These are phyloP conservation scores for Trichogramma pretiosum DNA, from an alignment of 1,140 invertebrate genomes.

Conservation along the genomic window DNA sequence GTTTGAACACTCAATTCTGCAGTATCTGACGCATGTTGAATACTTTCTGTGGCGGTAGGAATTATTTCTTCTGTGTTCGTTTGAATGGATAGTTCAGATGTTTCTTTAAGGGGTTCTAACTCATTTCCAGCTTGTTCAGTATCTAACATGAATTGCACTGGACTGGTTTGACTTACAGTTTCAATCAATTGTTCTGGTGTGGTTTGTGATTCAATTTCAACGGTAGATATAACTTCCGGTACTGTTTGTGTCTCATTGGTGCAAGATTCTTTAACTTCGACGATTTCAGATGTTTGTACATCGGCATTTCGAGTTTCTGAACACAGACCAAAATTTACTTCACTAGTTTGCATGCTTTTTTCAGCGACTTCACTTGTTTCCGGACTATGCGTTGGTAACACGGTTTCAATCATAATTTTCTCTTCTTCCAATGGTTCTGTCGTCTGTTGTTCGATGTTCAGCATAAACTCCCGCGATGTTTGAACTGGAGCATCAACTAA, in stretches of 20 bases:
- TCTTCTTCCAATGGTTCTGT: constrained; percentile 14
- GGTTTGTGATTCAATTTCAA: constrained; percentile 27
- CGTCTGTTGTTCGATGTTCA: constrained; percentile 27
- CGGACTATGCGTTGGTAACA: constrained; percentile 26
- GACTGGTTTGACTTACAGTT: constrained; percentile 32
- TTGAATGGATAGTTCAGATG: constrained; percentile 28
- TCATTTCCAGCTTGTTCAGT: not conserved
- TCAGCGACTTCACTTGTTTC: constrained; percentile 19
- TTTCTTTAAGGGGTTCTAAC: constrained; percentile 11
- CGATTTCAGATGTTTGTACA: constrained; percentile 17
- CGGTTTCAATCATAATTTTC: constrained; percentile 22
- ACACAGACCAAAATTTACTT: constrained; percentile 11
- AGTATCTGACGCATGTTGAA: constrained; percentile 27
- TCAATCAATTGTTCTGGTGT: constrained; percentile 24
- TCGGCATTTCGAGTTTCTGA: constrained; percentile 18
- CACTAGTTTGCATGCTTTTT: constrained; percentile 23
- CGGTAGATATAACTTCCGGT: constrained; percentile 7
- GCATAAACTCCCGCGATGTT: constrained; percentile 19
- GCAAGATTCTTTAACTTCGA: too few species aligned
- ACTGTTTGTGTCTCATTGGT: too few species aligned
- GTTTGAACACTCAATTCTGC: constrained; percentile 26
- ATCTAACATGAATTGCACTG: constrained; percentile 7
- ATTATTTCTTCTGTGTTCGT: constrained; percentile 30
- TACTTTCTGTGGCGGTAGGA: constrained; percentile 23
- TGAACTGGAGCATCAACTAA: constrained; percentile 21